These are phyloP conservation scores for Drosophila austrosaltans DNA, from an alignment of 2,888 invertebrate genomes.

Conservation along the genomic window DNA sequence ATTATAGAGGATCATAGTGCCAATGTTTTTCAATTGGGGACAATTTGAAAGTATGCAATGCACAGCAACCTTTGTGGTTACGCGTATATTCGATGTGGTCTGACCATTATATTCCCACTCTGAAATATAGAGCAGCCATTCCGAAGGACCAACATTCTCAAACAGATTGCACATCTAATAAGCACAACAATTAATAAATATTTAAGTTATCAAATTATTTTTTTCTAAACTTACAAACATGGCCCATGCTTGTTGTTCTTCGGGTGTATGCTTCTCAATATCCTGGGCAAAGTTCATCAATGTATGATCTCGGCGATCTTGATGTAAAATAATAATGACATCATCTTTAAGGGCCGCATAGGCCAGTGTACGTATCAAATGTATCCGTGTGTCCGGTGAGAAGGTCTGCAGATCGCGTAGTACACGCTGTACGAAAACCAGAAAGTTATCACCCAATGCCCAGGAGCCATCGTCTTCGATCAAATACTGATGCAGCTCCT, in stretches of 20 bases:
- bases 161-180: conserved; percentile 94
- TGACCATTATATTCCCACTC: conserved; percentile 93
- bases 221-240: conserved; percentile 87
- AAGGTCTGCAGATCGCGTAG: conserved; percentile 86
- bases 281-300: conserved; percentile 93
- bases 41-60: conserved; percentile 91
- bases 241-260: conserved; percentile 91
- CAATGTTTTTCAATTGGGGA: conserved; percentile 89
- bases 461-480: conserved; percentile 95
- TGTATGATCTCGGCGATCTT: conserved; percentile 94
- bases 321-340: conserved; percentile 93
- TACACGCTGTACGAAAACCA: conserved; percentile 89
- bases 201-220: not conserved
- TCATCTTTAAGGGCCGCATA: conserved; percentile 93
- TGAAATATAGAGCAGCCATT: conserved; percentile 96
- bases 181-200: not conserved
- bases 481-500: conserved; percentile 94
- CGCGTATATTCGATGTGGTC: conserved; percentile 93
- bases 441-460: conserved; percentile 95
- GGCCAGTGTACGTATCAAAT: conserved; percentile 89
- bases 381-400: conserved; percentile 86
- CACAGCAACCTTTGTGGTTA: conserved; percentile 95
- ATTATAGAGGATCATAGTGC: conserved; percentile 94
- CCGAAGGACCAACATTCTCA: conserved; percentile 93
- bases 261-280: conserved; percentile 89